Conservation (phyloP, 2,888 invertebrate species). For the Apocheima hispidaria region DNA sequence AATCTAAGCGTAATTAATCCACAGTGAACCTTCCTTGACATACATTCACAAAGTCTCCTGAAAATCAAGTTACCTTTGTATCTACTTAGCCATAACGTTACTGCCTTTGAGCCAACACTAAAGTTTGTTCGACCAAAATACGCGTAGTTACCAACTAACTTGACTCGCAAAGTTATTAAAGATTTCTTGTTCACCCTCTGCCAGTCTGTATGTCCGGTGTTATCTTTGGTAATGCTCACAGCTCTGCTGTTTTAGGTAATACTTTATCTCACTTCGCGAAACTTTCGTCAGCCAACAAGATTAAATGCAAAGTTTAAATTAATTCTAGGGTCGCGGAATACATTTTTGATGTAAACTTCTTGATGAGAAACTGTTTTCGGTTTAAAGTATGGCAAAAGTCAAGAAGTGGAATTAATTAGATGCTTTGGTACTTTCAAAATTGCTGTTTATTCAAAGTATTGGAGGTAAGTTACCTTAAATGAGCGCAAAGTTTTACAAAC, state of each 20-base stretch:
- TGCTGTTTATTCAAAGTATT: slow-evolving; percentile 26
- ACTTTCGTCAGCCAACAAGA: slow-evolving; percentile 79
- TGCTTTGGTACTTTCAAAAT: slow-evolving; percentile 21
- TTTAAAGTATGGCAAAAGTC: slow-evolving; percentile 33
- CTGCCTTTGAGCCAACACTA: slow-evolving; percentile 16
- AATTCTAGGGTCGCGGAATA: slow-evolving; percentile 72
- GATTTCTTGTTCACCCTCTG: slow-evolving; percentile 28
- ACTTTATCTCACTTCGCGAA: slow-evolving; percentile 78
- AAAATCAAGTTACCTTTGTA: slow-evolving; percentile 9
- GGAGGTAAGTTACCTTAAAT: slow-evolving; percentile 25
- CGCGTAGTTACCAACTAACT: slow-evolving; percentile 5
- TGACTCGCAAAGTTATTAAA: slow-evolving; percentile 24
- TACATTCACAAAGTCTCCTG: slow-evolving; percentile 7
- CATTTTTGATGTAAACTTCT: slow-evolving; percentile 68
- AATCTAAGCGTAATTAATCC: not conserved
- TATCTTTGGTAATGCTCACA: slow-evolving; percentile 68
- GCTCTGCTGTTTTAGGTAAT: slow-evolving; percentile 75
- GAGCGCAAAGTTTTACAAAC: slow-evolving; percentile 15
- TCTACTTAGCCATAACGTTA: not conserved
- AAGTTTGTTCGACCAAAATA: slow-evolving; percentile 15
- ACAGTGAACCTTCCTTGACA: slow-evolving; percentile 1
- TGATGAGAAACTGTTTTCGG: slow-evolving; percentile 53
- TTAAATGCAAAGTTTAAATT: slow-evolving; percentile 84
- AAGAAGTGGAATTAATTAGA: slow-evolving; percentile 41
- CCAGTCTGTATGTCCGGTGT: slow-evolving; percentile 54